Evolutionary conservation across 2,113 vertebrate genomes (phyloP), one percentile per base, ranked within the genome.

Genomic region (Leptodactylus fuscus): DNA sequence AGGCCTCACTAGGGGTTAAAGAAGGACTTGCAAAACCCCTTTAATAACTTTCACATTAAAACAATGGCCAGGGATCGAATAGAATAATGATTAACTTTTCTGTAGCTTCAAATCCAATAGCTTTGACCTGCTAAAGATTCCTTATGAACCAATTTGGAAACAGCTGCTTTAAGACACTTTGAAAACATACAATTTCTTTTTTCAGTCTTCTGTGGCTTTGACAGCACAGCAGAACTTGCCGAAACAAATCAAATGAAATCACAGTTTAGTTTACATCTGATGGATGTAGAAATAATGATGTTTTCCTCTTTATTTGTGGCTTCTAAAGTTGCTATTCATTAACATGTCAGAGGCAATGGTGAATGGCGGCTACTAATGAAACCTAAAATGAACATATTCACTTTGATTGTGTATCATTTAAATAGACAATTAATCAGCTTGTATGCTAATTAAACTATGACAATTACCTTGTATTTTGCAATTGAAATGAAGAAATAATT

Each of bases 401-500:
- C 88, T 89, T 85, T 88, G 24, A 87, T 89, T 87, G 87, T 87
- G 87, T 71, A 89, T 81, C 86, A 87, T 87, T 70, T 85, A 85
- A 90, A 89, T 86, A 87, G 32, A 29, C 13, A 90, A 84, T 91
- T 88, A 88, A 90, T 92, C 88, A 92, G 55, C 18, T 87, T 87
- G 77, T 79, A 38, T 87, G 74, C 81, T 91, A 92, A 93, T 92
- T 91, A 89, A 87, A 87, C 70, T 88, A 32, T 58, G n/a, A 69
- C 44, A 89, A 87, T 90, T 90, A 83, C 83, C 88, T 83, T 83
- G 73, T 78, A 81, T 90, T 81, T 90, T 90, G 81, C 81, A 82
- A 90, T 87, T 91, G 86, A 91, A 91, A 90, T 91, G 88, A 91
- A 90, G 85, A 91, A 91, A 91, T 87, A 65, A 89, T 91, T 90